Conservation (phyloP, 1,140 invertebrate genomes). For the Zaprionus nigranus region DNA sequence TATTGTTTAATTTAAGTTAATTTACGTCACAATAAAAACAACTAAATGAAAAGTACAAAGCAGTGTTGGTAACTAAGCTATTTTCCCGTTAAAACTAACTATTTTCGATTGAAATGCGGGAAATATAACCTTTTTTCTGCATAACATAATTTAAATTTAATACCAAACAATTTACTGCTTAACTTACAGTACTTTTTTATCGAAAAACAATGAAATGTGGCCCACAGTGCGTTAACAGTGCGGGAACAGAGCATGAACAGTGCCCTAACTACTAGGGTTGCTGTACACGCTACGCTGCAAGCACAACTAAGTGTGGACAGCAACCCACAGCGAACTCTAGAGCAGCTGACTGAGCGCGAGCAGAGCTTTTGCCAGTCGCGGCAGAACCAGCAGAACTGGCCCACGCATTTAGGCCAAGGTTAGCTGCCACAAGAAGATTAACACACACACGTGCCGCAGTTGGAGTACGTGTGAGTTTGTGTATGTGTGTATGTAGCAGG, state of each 20-base stretch:
- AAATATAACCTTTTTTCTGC: no score
- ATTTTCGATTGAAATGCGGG: no score
- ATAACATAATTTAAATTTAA: no score
- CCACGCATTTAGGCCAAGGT: constrained; percentile 69
- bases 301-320: neutral
- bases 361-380: constrained; percentile 25
- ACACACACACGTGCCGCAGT: constrained; percentile 22
- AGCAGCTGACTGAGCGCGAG: neutral
- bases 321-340: neutral
- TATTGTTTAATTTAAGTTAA: constrained; percentile 78
- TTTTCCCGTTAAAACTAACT: no score
- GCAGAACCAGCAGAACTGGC: constrained; percentile 1
- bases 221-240: neutral
- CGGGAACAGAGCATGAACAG: neutral
- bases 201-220: neutral
- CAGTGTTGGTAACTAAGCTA: no score
- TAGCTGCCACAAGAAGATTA: constrained; percentile 60
- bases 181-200: no score
- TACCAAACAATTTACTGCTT: no score
- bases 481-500: constrained; percentile 46
- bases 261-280: neutral
- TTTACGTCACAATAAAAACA: constrained; percentile 73
- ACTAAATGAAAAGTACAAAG: constrained; percentile 35
- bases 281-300: neutral
- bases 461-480: constrained; percentile 11